These are phyloP conservation scores for Nymphalis polychloros DNA, from an alignment of 2,888 invertebrate species.

Conservation along the genomic window DNA sequence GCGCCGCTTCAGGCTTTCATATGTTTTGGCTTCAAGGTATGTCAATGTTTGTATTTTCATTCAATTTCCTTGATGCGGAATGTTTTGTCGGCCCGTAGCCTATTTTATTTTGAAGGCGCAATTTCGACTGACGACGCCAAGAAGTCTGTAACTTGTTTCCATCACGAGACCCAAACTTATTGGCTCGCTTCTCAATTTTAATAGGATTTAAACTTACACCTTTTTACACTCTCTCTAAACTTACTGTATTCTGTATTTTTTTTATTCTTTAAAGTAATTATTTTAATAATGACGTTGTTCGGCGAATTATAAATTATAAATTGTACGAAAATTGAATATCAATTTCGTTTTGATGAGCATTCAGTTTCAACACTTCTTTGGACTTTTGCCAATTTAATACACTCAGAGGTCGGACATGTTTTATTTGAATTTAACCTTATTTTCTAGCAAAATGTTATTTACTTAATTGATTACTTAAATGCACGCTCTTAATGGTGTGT, in stretches of 20 bases:
- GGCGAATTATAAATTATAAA: not conserved
- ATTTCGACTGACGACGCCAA: constrained; percentile 49
- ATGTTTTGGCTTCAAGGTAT: constrained; percentile 21
- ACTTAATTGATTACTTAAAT: not conserved
- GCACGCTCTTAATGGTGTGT: too few relatives aligned
- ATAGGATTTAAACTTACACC: constrained; percentile 2
- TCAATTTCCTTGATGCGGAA: constrained; percentile 59
- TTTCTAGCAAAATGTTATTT: not conserved
- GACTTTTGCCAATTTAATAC: constrained; percentile 9
- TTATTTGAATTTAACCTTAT: not conserved
- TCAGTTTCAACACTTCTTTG: not conserved
- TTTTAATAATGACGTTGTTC: not conserved
- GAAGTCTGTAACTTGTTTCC: constrained; percentile 46
- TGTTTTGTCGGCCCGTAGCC: constrained; percentile 59
- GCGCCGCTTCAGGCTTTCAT: not conserved
- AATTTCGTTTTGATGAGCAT: constrained; percentile 1
- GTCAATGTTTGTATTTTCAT: constrained; percentile 44
- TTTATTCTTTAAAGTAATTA: not conserved
- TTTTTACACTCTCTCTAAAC: not conserved
- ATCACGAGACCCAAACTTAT: not conserved
- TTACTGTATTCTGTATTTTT: not conserved
- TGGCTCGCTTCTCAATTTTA: constrained; percentile 11
- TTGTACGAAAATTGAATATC: not conserved
- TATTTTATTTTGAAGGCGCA: constrained; percentile 65
- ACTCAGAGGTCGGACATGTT: constrained; percentile 3